Evolutionary conservation across 2,797 vertebrate genomes (phyloP).

Genomic region (Heteromormyrus szaboi): DNA sequence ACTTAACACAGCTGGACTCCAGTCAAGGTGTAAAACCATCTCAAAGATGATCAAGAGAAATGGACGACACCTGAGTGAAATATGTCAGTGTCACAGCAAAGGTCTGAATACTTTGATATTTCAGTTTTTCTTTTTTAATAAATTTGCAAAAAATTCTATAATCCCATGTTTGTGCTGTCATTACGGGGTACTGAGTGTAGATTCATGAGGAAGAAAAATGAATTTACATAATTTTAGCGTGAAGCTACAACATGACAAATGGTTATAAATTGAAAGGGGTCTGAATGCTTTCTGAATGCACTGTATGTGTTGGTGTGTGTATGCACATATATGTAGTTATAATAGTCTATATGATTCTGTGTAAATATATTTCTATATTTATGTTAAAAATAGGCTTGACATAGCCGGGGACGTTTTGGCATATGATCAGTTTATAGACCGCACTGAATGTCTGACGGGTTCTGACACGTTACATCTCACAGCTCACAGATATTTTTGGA

Average conservation of each 20-base stretch:
- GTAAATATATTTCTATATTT: background rate
- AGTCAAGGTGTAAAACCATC: too few relatives aligned
- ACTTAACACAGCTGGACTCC: too few relatives aligned
- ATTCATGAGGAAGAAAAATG: background rate
- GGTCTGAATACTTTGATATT: background rate
- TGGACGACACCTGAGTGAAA: too few relatives aligned
- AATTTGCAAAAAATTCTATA: background rate
- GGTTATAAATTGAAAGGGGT: too few relatives aligned
- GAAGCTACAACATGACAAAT: too few relatives aligned
- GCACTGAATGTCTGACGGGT: background rate
- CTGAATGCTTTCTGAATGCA: too few relatives aligned
- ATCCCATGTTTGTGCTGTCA: background rate
- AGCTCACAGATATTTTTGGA: background rate
- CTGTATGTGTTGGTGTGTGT: background rate
- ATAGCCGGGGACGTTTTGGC: background rate
- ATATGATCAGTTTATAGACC: background rate
- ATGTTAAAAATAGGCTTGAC: background rate
- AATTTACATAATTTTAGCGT: background rate
- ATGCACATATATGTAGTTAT: background rate
- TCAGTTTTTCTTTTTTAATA: background rate
- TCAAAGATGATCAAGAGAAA: too few relatives aligned
- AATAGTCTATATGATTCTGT: background rate
- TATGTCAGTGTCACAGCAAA: too few relatives aligned
- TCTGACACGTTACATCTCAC: background rate
- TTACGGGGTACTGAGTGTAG: background rate